Evolutionary conservation across 2,797 vertebrate species (phyloP).

Genomic region (Gallinago stenura): DNA sequence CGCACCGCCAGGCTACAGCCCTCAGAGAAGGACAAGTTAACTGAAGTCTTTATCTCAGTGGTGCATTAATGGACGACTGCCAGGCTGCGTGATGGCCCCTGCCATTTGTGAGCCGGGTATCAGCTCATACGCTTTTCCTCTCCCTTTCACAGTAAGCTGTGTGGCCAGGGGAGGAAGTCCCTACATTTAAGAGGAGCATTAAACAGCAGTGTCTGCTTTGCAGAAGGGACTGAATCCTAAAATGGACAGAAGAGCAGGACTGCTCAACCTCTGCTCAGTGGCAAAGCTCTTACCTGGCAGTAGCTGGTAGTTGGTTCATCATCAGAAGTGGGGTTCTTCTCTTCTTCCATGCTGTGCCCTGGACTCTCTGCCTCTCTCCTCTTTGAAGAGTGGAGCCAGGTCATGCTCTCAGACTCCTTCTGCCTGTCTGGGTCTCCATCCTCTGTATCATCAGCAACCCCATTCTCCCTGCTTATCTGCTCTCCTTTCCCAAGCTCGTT

Average conservation of each 20-base stretch:
- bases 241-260: conserved; percentile 12
- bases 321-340: conserved; percentile 67
- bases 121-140: neutral
- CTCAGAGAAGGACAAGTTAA: neutral
- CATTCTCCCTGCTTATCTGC: conserved; percentile 66
- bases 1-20: neutral
- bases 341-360: conserved; percentile 68
- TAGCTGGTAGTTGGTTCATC: conserved; percentile 79
- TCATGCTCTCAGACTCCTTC: conserved; percentile 66
- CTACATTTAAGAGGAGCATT: neutral
- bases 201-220: neutral
- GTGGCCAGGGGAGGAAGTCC: neutral
- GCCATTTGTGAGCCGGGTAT: neutral
- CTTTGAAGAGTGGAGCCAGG: conserved; percentile 67
- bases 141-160: neutral
- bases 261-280: neutral
- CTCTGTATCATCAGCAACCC: conserved; percentile 71
- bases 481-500: conserved; percentile 69
- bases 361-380: conserved; percentile 68
- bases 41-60: neutral
- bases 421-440: conserved; percentile 71
- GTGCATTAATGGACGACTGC: neutral
- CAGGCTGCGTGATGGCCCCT: neutral
- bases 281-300: conserved; percentile 77
- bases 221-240: neutral